Evolutionary conservation across 2,888 invertebrate species (phyloP).

Genomic region (Merodon equestris): DNA sequence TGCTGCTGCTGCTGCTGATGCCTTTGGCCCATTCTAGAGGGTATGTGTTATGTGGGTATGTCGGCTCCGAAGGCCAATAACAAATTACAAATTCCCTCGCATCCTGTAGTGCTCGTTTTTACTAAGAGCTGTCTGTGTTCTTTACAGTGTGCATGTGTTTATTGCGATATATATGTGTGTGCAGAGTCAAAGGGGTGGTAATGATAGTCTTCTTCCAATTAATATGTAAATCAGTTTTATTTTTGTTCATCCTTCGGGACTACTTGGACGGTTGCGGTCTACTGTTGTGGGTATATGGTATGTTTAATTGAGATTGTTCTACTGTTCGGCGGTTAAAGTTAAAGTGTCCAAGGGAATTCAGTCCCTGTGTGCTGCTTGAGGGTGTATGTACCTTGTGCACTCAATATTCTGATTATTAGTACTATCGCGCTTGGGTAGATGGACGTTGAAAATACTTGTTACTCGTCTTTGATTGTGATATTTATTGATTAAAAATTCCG

Average conservation of each 20-base stretch:
- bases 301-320: conserved; percentile 49
- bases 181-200: conserved; percentile 22
- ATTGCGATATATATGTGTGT: conserved; percentile 13
- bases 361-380: too few relatives aligned
- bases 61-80: conserved; percentile 56
- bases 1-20: not conserved
- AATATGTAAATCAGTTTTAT: conserved; percentile 68
- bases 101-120: conserved; percentile 1
- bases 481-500: too few relatives aligned
- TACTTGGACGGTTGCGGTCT: not conserved
- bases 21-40: conserved; percentile 39
- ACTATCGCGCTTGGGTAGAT: too few relatives aligned
- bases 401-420: too few relatives aligned
- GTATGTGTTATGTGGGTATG: conserved; percentile 31
- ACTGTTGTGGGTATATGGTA: conserved; percentile 18
- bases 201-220: conserved; percentile 61
- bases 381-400: too few relatives aligned
- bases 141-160: too few relatives aligned
- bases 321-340: conserved; percentile 53
- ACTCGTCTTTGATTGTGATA: too few relatives aligned
- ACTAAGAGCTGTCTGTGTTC: too few relatives aligned
- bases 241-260: conserved; percentile 11
- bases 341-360: conserved; percentile 36
- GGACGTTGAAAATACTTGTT: too few relatives aligned
- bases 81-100: conserved; percentile 63